Evolutionary conservation across 1,140 invertebrate species (phyloP), one percentile per base, ranked within the genome.

Genomic region (Gryon sp.): DNA sequence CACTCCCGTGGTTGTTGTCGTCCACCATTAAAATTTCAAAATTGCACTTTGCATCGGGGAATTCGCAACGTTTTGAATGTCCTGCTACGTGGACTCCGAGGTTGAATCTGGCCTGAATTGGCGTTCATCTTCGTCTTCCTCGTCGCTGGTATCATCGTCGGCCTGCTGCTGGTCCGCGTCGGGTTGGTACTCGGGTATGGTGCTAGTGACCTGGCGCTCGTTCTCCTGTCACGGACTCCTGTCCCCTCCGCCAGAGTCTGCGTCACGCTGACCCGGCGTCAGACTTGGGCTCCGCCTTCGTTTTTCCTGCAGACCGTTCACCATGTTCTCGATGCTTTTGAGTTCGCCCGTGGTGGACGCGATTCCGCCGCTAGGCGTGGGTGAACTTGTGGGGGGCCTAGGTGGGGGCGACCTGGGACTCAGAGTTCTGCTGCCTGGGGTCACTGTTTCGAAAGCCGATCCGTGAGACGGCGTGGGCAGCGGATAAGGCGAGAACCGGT

Each of bases 251-350:
- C 81, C 80, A 15, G 86, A 83, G 28, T 77, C 70, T 38, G 82
- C 84, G 32, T 82, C 83, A 6, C 85, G 79, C 50, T 84, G 84
- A 0, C 79, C 84, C 6, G 83, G 83, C 40, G 82, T 85, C 22
- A 82, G 32, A 30, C 82, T 85, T 0, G 83, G 87, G 41, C 84
- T 87, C 18, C 82, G 60, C 26, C 82, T 70, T 22, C 84, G 80
- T 52, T 94, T 93, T 38, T 94, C 92, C 85, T 98, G 96, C 18
- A 98, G 89, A 0, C 96, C 96, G 87, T 98, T 98, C 66, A 98
- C 95, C 96, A 98, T 98, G 84, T 97, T 97, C 88, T 98, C 96
- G 88, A 98, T 98, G 87, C 93, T 97, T 88, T 97, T 97, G 57
- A 98, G 91, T 88, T 98, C 96, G 80, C 92, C 92, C 60, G 93